phyloP scores from a whole-genome alignment of 2,797 vertebrate species.

The Falco biarmicus region DNA sequence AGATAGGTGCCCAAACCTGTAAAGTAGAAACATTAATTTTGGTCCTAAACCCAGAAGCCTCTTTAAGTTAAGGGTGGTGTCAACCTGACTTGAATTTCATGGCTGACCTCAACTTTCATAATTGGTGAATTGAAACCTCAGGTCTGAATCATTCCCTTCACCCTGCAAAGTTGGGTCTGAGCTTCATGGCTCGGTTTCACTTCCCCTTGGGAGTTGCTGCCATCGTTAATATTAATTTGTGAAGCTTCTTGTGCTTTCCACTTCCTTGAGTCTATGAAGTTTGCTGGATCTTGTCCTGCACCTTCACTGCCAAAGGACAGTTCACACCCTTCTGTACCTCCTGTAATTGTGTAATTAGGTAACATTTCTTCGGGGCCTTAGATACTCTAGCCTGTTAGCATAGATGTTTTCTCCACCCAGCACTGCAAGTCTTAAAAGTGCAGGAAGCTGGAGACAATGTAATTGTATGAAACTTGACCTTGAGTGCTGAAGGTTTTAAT shows the following conservation, averaged over 20 bases:
- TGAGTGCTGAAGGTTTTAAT: constrained; percentile 46
- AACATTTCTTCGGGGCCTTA: constrained; percentile 57
- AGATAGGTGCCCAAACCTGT: background rate
- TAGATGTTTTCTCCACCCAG: constrained; percentile 48
- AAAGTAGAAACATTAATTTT: background rate
- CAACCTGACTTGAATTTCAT: background rate
- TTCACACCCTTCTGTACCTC: constrained; percentile 59
- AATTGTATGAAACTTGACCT: constrained; percentile 55
- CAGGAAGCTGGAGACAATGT: constrained; percentile 47
- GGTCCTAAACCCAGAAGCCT: background rate
- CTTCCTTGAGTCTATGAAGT: constrained; percentile 63
- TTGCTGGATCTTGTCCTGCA: constrained; percentile 62
- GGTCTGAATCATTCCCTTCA: constrained; percentile 31
- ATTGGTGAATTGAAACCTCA: constrained; percentile 27
- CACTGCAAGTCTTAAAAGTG: constrained; percentile 19
- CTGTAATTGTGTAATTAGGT: constrained; percentile 63
- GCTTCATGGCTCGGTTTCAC: constrained; percentile 25
- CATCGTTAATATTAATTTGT: constrained; percentile 49
- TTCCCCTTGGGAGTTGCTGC: constrained; percentile 51
- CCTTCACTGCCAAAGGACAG: constrained; percentile 61
- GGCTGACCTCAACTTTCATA: background rate
- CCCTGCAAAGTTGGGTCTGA: constrained; percentile 25
- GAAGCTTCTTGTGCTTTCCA: constrained; percentile 51
- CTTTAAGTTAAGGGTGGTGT: background rate
- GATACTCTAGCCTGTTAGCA: constrained; percentile 48